Percentiles rank a stretch among this genome's conserved stretches.
phyloP scores from a whole-genome alignment of 2,113 vertebrate species.

The Cinclus mexicanus region DNA sequence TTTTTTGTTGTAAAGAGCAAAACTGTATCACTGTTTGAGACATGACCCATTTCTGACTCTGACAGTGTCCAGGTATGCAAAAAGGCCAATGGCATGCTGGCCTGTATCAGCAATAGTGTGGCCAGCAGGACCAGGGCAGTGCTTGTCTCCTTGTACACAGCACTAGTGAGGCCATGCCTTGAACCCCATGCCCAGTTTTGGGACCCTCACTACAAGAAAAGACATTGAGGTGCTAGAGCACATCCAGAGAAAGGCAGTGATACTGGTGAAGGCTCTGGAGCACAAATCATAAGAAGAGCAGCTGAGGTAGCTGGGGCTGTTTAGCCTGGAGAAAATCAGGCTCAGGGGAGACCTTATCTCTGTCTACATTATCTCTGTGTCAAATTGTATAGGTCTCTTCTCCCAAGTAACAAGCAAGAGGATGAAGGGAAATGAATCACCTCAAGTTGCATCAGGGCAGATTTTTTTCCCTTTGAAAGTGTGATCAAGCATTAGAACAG shows the following conservation, averaged over 20 bases:
- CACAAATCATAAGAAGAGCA: not conserved
- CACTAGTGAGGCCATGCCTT: not conserved
- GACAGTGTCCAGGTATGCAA: not conserved
- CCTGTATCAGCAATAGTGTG: not conserved
- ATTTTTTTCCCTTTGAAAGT: not conserved
- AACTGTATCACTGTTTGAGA: not conserved
- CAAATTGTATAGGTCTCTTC: not conserved
- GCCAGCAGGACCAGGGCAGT: not conserved
- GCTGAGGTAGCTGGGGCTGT: not conserved
- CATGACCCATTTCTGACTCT: not conserved
- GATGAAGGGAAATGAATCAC: not conserved
- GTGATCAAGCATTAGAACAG: not conserved
- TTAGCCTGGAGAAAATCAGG: not conserved
- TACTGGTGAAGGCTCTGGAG: not conserved
- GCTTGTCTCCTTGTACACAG: not conserved
- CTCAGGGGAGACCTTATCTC: not conserved
- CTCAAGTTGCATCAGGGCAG: not conserved
- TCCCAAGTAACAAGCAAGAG: not conserved
- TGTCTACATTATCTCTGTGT: not conserved
- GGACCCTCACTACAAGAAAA: not conserved
- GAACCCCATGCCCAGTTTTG: not conserved
- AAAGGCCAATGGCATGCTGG: not conserved
- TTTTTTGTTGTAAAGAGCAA: not conserved
- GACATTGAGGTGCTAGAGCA: not conserved
- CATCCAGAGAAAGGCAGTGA: not conserved